Conservation (phyloP, 2,888 invertebrate species). For the Erebia palarica region DNA sequence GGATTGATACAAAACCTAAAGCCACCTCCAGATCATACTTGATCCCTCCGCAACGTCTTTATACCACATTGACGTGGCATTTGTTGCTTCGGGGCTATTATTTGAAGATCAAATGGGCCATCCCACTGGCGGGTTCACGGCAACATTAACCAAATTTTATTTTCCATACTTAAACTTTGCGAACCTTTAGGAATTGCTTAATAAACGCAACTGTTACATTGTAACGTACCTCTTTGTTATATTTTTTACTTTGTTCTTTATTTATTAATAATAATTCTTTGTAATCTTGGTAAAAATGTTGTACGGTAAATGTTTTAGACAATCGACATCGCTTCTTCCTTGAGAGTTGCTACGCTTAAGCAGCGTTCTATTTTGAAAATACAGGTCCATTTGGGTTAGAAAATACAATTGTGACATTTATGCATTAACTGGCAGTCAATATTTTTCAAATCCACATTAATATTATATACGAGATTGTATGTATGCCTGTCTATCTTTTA, state of each 20-base stretch:
- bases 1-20: neutral
- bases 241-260: slow-evolving; percentile 30
- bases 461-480: too few species aligned
- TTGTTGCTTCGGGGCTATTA: slow-evolving; percentile 63
- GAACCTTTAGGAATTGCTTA: slow-evolving; percentile 59
- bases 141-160: slow-evolving; percentile 68
- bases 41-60: slow-evolving; percentile 47
- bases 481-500: too few species aligned
- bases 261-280: too few species aligned
- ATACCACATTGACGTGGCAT: slow-evolving; percentile 61
- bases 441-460: too few species aligned
- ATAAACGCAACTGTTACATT: slow-evolving; percentile 36
- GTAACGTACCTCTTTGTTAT: slow-evolving; percentile 31
- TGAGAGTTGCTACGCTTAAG: neutral
- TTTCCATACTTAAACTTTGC: slow-evolving; percentile 53
- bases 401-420: too few species aligned
- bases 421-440: too few species aligned
- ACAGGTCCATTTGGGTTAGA: too few species aligned
- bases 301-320: neutral
- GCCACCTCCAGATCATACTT: neutral
- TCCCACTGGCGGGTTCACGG: slow-evolving; percentile 53
- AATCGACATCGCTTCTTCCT: neutral
- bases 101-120: slow-evolving; percentile 69
- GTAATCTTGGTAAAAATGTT: neutral
- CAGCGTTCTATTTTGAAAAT: too few species aligned